Percentiles rank a stretch among this genome's conserved stretches.
phyloP scores from a whole-genome alignment of 1,140 invertebrate genomes.

The Solenopsis invicta region DNA sequence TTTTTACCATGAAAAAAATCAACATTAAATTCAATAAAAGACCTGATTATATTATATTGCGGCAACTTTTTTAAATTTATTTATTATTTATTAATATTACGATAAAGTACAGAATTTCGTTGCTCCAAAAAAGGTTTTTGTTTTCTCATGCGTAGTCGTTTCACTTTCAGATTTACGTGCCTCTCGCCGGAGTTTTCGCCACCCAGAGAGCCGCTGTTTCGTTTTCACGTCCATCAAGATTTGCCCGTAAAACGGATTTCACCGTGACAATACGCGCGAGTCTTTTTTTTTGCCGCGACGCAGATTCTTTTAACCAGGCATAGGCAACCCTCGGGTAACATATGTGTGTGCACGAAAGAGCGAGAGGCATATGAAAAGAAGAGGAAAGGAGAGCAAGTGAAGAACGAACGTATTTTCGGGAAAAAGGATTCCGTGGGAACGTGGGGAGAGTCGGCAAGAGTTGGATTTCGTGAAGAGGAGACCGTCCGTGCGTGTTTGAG shows the following conservation, averaged over 20 bases:
- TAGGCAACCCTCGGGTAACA: conserved; percentile 54
- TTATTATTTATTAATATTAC: too few relatives aligned
- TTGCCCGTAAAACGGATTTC: conserved; percentile 72
- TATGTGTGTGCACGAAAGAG: conserved; percentile 7
- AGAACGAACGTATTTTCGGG: conserved; percentile 75
- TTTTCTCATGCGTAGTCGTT: neutral
- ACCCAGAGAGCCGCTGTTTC: conserved; percentile 36
- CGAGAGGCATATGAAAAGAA: neutral
- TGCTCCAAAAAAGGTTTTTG: neutral
- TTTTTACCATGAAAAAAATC: neutral
- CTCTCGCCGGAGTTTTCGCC: neutral
- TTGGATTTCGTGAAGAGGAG: conserved; percentile 78
- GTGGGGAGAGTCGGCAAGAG: conserved; percentile 78
- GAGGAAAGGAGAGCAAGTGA: conserved; percentile 11
- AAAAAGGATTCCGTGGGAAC: conserved; percentile 85
- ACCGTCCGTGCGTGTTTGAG: conserved; percentile 52
- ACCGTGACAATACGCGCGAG: conserved; percentile 69
- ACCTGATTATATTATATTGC: neutral
- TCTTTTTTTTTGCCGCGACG: conserved; percentile 72
- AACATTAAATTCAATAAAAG: neutral
- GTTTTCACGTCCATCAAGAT: conserved; percentile 81
- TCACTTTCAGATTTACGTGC: conserved; percentile 20
- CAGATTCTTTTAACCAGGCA: conserved; percentile 78
- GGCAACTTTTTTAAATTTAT: neutral
- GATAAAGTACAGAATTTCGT: neutral